Base-by-base conservation (phyloP, 2,888 invertebrate genomes). In the Elegia similella region DNA sequence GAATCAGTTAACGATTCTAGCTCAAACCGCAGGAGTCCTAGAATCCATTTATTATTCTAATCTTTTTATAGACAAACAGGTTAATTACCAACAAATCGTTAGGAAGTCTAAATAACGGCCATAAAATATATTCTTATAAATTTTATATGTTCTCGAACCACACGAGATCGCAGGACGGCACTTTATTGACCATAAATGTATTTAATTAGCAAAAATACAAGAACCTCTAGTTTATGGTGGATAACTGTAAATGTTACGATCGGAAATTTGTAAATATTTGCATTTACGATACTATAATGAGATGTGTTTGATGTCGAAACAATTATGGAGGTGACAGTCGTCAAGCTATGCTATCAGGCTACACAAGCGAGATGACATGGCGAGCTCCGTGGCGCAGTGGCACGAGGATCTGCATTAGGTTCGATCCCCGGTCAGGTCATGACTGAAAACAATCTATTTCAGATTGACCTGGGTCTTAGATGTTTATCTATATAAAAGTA, bases 141-240 rank as follows among this genome's bases (percentile, higher is more conserved):
- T 15, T 43, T 43, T 43, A 43, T 43, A 12, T 43, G 6, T 17
- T 44, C 44, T 8, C 44, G 1, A 23, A 12, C n/a, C n/a, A 30
- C 34, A 16, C 13, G 3, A 32, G 12, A 15, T 48, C 34, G 34
- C n/a, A 10, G 16, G 17, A 34, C 32, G 16, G 12, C 17, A 6
- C 12, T 50, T 50, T 50, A 50, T 50, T 16, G 50, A 10, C 50
- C 16, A 34, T 50, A 56, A 56, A 56, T 55, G 48, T 48, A 42
- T 56, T 55, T 55, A 48, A 55, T 55, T 55, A 42, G 47, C 47
- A 56, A 56, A 56, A 56, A 56, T 48, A 56, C 56, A 23, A 38
- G 56, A 56, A 48, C 30, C 29, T 42, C 48, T 42, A 48, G 29
- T 56, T 55, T 47, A 54, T 54, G 54, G 43, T n/a, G 12, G 13